Evolutionary conservation across 2,797 vertebrate species (phyloP).

Genomic region (Dendrocincla fuliginosa): DNA sequence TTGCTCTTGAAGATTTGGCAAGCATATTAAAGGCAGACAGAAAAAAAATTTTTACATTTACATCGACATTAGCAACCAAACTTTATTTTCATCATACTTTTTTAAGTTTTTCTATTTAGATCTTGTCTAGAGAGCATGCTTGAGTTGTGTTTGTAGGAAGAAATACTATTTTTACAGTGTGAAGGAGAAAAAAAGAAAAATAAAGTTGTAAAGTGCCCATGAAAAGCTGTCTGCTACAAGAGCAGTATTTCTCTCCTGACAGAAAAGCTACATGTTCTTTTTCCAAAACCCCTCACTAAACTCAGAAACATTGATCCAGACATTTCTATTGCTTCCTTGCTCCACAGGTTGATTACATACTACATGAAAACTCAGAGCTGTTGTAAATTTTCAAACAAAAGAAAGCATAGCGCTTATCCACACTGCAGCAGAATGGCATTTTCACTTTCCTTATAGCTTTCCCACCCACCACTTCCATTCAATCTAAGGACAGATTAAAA

Average conservation of each 20-base stretch:
- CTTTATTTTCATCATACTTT: not conserved
- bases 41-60: not conserved
- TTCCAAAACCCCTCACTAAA: constrained; percentile 55
- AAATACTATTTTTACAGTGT: not conserved
- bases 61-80: not conserved
- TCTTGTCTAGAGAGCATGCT: not conserved
- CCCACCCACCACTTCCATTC: not conserved
- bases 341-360: constrained; percentile 52
- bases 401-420: not conserved
- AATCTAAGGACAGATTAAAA: not conserved
- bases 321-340: constrained; percentile 60
- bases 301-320: constrained; percentile 62
- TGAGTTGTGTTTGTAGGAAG: not conserved
- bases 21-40: not conserved
- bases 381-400: constrained; percentile 46
- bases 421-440: not conserved
- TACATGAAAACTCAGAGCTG: constrained; percentile 39
- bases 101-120: not conserved
- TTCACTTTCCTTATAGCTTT: not conserved
- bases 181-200: constrained; percentile 37
- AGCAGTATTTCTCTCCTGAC: constrained; percentile 55
- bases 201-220: constrained; percentile 32
- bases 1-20: not conserved
- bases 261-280: constrained; percentile 27
- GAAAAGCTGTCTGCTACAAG: constrained; percentile 30